Percentiles rank a stretch among this genome's conserved stretches.
These are phyloP conservation scores for Heteromormyrus szaboi DNA, from an alignment of 2,797 vertebrate species.

Conservation along the genomic window DNA sequence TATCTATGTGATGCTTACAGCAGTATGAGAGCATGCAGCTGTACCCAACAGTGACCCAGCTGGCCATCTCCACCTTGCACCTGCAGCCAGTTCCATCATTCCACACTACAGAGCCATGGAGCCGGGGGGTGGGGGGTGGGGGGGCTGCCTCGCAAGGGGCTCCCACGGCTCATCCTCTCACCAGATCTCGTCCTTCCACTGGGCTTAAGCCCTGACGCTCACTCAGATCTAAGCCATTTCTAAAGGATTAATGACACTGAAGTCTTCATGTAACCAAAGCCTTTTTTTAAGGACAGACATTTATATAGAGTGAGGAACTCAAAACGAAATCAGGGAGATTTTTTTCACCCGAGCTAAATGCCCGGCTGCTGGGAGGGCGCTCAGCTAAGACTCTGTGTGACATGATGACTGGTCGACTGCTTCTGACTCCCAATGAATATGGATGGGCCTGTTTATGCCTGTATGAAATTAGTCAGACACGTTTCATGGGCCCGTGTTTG, in stretches of 20 bases:
- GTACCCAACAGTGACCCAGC: slow-evolving; percentile 32
- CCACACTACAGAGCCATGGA: slow-evolving; percentile 33
- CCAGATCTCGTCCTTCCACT: slow-evolving; percentile 67
- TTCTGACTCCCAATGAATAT: slow-evolving; percentile 67
- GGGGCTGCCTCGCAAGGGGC: slow-evolving; percentile 35
- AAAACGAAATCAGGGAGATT: slow-evolving; percentile 60
- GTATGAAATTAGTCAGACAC: slow-evolving; percentile 51
- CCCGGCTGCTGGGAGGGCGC: slow-evolving; percentile 53
- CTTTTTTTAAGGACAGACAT: slow-evolving; percentile 58
- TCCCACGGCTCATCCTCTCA: slow-evolving; percentile 58
- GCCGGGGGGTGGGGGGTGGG: no score
- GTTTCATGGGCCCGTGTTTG: slow-evolving; percentile 57
- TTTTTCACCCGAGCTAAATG: slow-evolving; percentile 62
- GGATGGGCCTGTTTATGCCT: slow-evolving; percentile 64
- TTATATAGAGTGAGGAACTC: slow-evolving; percentile 58
- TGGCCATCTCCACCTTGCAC: slow-evolving; percentile 32
- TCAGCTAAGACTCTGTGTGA: slow-evolving; percentile 66
- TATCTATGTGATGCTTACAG: slow-evolving; percentile 46
- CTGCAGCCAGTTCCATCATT: slow-evolving; percentile 38
- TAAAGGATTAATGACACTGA: slow-evolving; percentile 56
- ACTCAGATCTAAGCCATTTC: slow-evolving; percentile 63
- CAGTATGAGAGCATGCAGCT: slow-evolving; percentile 37
- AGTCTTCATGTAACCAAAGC: slow-evolving; percentile 51
- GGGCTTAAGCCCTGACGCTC: slow-evolving; percentile 58
- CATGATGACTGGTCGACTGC: slow-evolving; percentile 59